Conservation (phyloP, 1,140 invertebrate species). For the Macrobrachium rosenbergii region DNA sequence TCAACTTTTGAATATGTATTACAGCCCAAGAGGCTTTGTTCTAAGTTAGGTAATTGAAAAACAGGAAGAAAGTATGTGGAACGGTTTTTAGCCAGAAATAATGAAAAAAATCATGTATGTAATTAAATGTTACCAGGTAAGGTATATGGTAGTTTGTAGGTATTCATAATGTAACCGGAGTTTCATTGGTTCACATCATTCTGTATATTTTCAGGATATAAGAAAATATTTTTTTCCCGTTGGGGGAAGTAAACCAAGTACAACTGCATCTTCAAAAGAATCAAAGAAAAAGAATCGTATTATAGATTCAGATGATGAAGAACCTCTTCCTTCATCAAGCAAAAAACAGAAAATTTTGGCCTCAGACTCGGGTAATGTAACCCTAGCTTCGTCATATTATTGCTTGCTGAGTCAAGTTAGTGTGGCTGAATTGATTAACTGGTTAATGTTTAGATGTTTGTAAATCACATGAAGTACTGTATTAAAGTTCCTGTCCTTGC, state of each 20-base stretch:
- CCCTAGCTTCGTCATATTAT: background rate
- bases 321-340: constrained; percentile 1
- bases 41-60: too few species aligned
- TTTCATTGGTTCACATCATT: background rate
- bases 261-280: constrained; percentile 9
- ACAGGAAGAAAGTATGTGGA: too few species aligned
- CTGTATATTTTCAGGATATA: constrained; percentile 32
- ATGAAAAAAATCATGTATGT: too few species aligned
- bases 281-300: constrained; percentile 20
- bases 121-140: too few species aligned
- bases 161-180: too few species aligned
- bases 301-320: constrained; percentile 41
- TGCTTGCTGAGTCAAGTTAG: background rate
- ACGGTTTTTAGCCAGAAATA: too few species aligned
- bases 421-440: too few species aligned
- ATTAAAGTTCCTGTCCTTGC: background rate
- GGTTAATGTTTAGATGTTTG: too few species aligned
- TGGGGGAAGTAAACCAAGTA: constrained; percentile 8
- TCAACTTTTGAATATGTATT: too few species aligned
- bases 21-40: too few species aligned
- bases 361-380: constrained; percentile 32
- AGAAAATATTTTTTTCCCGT: constrained; percentile 27
- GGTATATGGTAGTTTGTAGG: too few species aligned
- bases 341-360: constrained; percentile 26
- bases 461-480: too few species aligned